phyloP scores from a whole-genome alignment of 1,140 invertebrate genomes.

The Acromyrmex charruanus region DNA sequence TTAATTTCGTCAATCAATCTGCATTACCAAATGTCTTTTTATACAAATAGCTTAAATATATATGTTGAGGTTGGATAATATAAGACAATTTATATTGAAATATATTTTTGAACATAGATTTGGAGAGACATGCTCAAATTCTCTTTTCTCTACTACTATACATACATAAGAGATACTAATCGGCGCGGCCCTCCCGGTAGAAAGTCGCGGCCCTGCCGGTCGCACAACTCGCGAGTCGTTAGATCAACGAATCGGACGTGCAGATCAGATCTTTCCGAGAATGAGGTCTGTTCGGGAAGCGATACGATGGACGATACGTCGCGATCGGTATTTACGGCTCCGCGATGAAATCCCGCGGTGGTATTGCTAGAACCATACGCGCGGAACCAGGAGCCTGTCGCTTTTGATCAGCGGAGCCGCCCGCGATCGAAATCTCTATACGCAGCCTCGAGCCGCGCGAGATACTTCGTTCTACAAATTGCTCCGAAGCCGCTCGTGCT shows the following conservation, averaged over 20 bases:
- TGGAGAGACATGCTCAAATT: neutral
- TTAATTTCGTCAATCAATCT: neutral
- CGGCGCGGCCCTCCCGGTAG: constrained; percentile 19
- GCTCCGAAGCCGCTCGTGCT: constrained; percentile 17
- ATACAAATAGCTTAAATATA: neutral
- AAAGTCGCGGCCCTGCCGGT: constrained; percentile 24
- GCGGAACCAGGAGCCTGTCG: constrained; percentile 53
- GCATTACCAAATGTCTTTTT: neutral
- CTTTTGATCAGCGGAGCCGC: constrained; percentile 48
- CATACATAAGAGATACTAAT: neutral
- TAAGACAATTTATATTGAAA: neutral
- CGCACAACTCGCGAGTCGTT: constrained; percentile 40
- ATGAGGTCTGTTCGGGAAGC: constrained; percentile 17
- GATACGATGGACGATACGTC: constrained; percentile 48
- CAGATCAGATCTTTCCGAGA: constrained; percentile 57
- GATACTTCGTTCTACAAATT: constrained; percentile 49
- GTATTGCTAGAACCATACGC: constrained; percentile 39
- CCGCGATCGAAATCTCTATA: constrained; percentile 48
- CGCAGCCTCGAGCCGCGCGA: constrained; percentile 47
- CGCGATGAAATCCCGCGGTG: constrained; percentile 47
- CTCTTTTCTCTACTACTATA: neutral
- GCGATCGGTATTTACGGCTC: constrained; percentile 55
- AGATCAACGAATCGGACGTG: constrained; percentile 28
- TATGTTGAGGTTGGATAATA: neutral
- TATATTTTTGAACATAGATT: neutral